Evolutionary conservation across 2,113 vertebrate species (phyloP).

Genomic region (Isurus oxyrinchus): DNA sequence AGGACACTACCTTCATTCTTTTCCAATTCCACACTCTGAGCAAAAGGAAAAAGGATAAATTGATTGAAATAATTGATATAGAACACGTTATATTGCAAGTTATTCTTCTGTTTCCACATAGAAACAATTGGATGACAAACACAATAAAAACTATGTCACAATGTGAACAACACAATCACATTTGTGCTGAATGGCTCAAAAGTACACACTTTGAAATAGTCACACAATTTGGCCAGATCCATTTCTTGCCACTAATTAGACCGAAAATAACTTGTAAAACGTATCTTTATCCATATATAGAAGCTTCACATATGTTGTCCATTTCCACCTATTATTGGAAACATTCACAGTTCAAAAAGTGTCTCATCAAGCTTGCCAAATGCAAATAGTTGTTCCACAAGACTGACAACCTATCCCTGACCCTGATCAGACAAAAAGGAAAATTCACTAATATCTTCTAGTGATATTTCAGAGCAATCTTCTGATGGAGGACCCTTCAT

Average conservation of each 20-base stretch:
- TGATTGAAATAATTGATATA: background rate
- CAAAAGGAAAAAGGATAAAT: background rate
- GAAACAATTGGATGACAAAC: background rate
- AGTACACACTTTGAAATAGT: background rate
- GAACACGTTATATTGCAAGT: background rate
- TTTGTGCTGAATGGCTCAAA: background rate
- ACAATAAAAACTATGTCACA: background rate
- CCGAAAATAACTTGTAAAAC: background rate
- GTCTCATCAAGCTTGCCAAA: background rate
- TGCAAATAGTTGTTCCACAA: background rate
- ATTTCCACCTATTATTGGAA: background rate
- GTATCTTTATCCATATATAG: background rate
- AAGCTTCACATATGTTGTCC: background rate
- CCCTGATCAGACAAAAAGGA: too few species aligned
- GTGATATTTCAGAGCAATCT: too few species aligned
- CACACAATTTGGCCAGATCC: background rate
- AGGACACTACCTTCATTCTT: conserved; percentile 56
- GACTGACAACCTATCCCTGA: background rate
- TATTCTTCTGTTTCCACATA: background rate
- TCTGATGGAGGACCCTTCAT: too few species aligned
- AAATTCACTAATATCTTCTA: too few species aligned
- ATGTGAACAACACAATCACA: background rate
- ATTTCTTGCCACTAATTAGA: background rate
- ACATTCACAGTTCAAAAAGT: background rate
- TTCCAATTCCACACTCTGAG: conserved; percentile 39